Conservation (phyloP, 2,888 invertebrate species). For the Rugalucina vietnamica region DNA sequence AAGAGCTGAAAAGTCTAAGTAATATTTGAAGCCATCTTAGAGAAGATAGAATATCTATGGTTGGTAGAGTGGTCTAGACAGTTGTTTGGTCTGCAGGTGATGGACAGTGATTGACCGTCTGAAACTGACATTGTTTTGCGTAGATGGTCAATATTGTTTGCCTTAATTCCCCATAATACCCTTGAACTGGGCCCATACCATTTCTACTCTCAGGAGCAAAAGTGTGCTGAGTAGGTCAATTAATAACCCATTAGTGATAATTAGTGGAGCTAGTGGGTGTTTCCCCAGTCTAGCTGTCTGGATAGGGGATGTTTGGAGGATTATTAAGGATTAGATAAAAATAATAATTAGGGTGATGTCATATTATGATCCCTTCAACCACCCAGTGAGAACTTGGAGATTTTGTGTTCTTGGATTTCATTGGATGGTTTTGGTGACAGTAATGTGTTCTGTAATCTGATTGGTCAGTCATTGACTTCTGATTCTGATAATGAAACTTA, state of each 20-base stretch:
- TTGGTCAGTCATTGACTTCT: not conserved
- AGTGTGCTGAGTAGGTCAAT: not conserved
- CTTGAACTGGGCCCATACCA: not conserved
- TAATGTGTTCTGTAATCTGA: not conserved
- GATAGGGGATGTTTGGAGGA: not conserved
- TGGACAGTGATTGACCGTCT: not conserved
- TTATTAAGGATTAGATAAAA: not conserved
- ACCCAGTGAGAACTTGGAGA: not conserved
- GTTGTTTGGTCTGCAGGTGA: not conserved
- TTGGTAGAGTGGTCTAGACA: not conserved
- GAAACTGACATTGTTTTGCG: not conserved
- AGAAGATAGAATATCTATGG: not conserved
- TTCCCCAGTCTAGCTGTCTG: not conserved
- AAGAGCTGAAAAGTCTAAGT: not conserved
- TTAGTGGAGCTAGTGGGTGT: not conserved
- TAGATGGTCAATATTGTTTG: not conserved
- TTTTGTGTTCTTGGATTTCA: not conserved
- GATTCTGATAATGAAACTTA: not conserved
- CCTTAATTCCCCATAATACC: not conserved
- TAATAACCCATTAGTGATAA: constrained; percentile 1
- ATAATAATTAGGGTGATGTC: not conserved
- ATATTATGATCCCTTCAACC: not conserved
- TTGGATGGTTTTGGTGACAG: not conserved
- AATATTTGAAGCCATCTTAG: not conserved
- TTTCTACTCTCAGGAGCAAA: not conserved